A percentile compares a stretch with the other conserved stretches of the same genome.
Evolutionary conservation across 2,113 vertebrate genomes (phyloP).

Genomic region (Tragelaphus buxtoni): DNA sequence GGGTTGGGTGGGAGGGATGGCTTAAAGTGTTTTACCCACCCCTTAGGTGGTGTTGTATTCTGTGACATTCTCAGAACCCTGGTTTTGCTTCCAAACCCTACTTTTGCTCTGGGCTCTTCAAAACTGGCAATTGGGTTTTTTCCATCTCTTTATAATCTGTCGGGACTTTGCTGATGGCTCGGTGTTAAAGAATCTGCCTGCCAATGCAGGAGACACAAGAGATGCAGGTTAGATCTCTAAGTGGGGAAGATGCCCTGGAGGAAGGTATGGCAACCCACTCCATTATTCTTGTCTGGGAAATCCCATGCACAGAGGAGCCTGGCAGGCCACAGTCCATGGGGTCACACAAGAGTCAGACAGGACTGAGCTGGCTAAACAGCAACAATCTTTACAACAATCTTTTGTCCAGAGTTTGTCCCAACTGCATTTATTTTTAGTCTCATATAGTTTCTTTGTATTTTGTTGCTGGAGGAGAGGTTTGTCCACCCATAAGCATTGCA

Average conservation of each 20-base stretch:
- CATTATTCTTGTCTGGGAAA: not conserved
- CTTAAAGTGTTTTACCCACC: not conserved
- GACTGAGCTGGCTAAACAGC: not conserved
- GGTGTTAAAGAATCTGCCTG: not conserved
- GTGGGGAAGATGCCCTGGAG: not conserved
- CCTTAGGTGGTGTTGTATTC: not conserved
- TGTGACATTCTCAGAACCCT: not conserved
- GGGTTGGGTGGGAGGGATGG: not conserved
- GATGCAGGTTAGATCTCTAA: not conserved
- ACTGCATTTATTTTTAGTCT: not conserved
- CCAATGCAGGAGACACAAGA: not conserved
- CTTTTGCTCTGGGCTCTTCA: not conserved
- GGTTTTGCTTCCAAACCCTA: not conserved
- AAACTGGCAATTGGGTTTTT: not conserved
- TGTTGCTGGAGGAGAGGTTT: not conserved
- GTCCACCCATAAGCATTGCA: fast-evolving
- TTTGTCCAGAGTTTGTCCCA: not conserved
- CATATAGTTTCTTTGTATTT: not conserved
- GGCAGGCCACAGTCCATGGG: not conserved
- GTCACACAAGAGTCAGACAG: not conserved
- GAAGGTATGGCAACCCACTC: not conserved
- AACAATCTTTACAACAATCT: not conserved
- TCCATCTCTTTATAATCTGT: not conserved
- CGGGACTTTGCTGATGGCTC: not conserved
- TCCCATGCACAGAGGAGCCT: not conserved